Base-by-base conservation (phyloP, 1,140 invertebrate species). In the Teleopsis dalmanni region DNA sequence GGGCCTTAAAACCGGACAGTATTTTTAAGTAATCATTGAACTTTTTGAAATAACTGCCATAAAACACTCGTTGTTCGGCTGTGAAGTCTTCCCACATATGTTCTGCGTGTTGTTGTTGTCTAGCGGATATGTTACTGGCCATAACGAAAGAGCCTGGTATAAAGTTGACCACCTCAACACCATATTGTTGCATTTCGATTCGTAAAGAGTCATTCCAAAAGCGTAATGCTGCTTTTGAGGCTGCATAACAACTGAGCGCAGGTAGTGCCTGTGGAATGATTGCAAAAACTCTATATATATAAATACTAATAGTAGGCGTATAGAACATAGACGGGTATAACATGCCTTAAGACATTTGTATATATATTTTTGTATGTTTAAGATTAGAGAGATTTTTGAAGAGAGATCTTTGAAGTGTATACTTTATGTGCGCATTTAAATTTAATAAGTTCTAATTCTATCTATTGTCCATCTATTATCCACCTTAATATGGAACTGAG, bases 151-250 rank as follows among this genome's bases (percentile, higher is more conserved):
- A 80, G 9, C 85, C 84, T 43, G 91, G 91, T 57, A 91, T 76
- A 60, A 92, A 87, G 23, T 78, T 78, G 1, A 89, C 73, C 16
- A 88, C 87, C 41, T 77, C 71, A 44, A 93, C 73, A 3, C 80
- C 84, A 64, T 83, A 84, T 59, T 84, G 83, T 37, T 71, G 71
- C 61, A 88, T 73, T 72, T 95, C 90, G 11, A 87, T 72, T 44
- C 88, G 75, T 3, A 94, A 65, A 2, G 80, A 77, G 48, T 82
- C 80, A 7, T 78, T 79, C 79, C 83, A 91, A 0, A 81, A 81
- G 23, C 79, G 67, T 3, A 90, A 55, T 0, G 76, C 91, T 16
- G 81, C 81, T 72, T 95, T 95, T 0, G 84, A 85, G 4, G 88
- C 86, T 3, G 80, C 80, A 70, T 95, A 95, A 3, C 82, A 72